Percentiles rank a stretch among this genome's conserved stretches.
phyloP scores from a whole-genome alignment of 2,888 invertebrate species.

The Koerneria pararmatus region DNA sequence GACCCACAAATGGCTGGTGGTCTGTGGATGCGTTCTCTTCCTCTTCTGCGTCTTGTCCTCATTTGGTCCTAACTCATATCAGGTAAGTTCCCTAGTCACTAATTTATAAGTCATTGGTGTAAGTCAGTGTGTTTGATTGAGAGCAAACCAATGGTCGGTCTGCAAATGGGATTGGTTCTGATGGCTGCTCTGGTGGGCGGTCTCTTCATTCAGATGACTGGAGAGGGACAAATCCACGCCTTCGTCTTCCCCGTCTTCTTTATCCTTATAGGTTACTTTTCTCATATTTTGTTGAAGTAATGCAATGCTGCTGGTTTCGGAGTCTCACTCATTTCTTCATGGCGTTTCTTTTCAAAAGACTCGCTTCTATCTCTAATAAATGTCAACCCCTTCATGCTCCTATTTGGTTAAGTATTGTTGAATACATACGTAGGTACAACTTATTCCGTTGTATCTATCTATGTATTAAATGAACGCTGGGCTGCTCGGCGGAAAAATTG shows the following conservation, averaged over 20 bases:
- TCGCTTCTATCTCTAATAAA: too few relatives aligned
- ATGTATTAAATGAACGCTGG: too few relatives aligned
- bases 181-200: conserved; percentile 29
- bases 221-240: conserved; percentile 29
- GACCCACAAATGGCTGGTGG: conserved; percentile 31
- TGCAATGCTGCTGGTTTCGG: too few relatives aligned
- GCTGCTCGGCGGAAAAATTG: too few relatives aligned
- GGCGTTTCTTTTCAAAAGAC: too few relatives aligned
- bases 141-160: conserved; percentile 46
- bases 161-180: conserved; percentile 35
- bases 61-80: conserved; percentile 42
- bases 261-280: conserved; percentile 29
- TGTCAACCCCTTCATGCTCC: too few relatives aligned
- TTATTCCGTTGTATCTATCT: too few relatives aligned
- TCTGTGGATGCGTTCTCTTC: conserved; percentile 32
- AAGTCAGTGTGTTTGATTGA: conserved; percentile 21
- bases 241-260: conserved; percentile 39
- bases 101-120: not conserved
- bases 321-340: too few relatives aligned
- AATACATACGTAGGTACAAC: too few relatives aligned
- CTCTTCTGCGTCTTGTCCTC: conserved; percentile 35
- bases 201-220: conserved; percentile 33
- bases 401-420: too few relatives aligned
- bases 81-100: conserved; percentile 29
- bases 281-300: too few relatives aligned